Evolutionary conservation across 2,797 vertebrate genomes (phyloP), one percentile per base, ranked within the genome.

Genomic region (Sebastes trivittatus): DNA sequence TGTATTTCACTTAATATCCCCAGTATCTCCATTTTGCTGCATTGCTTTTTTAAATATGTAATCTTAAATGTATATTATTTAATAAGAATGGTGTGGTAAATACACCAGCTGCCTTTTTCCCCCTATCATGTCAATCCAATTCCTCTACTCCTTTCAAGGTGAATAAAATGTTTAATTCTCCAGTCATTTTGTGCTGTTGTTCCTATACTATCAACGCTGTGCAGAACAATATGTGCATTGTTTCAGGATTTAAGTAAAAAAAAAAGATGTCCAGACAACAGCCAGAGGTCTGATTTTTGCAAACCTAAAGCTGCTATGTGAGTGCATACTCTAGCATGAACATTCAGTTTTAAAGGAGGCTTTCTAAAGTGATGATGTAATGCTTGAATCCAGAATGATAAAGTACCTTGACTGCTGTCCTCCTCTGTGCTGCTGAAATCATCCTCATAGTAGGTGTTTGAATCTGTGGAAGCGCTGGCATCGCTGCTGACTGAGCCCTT

Each of bases 401-500:
- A 54, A 72, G 78, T 96, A 99, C 98, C 98, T 97, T 99, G 98
- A 91, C 98, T 99, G 96, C 98, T 99, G 87, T 99, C 98, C 92
- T 99, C 98, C 94, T 99, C 98, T 0, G 98, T 99, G 86, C 98
- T 99, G 94, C 98, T 99, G 92, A 99, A 99, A 80, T 99, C 98
- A 79, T 99, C 98, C 93, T 99, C 98, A 0, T 99, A 99, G 94
- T 99, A 99, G 23, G 98, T 99, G 93, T 99, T 99, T 7, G 98
- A 99, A 89, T 99, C 98, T 0, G 98, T 99, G 69, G 98, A 99
- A 85, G 98, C 98, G 0, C 98, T 99, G 88, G 97, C 98, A 0
- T 99, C 98, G 0, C 98, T 99, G 94, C 98, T 99, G 92, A 99
- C 96, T 9, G 98, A 99, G 56, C 98, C 98, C 64, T 99, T 99